phyloP scores from a whole-genome alignment of 2,113 vertebrate species.

The Ifrita kowaldi region DNA sequence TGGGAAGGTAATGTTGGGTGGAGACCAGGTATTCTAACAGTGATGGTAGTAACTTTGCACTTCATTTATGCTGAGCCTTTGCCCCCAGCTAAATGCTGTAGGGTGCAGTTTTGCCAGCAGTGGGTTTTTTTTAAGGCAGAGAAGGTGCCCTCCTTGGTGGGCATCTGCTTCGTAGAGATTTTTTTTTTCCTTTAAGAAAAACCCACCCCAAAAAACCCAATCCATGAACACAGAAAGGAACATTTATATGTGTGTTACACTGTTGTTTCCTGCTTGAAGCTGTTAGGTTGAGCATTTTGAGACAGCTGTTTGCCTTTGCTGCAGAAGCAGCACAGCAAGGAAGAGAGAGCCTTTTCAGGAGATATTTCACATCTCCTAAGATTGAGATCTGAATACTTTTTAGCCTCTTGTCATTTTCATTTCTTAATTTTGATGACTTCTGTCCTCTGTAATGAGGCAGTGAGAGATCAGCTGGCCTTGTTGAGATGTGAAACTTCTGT shows the following conservation, averaged over 20 bases:
- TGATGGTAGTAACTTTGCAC: neutral
- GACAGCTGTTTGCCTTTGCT: neutral
- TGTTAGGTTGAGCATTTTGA: neutral
- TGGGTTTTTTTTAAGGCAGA: neutral
- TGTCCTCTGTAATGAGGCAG: neutral
- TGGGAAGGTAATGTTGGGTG: neutral
- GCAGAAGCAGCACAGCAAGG: neutral
- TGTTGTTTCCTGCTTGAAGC: neutral
- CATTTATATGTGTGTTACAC: neutral
- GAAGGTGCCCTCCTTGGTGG: neutral
- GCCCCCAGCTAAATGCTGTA: neutral
- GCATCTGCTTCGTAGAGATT: neutral
- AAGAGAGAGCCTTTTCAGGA: neutral
- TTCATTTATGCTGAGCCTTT: neutral
- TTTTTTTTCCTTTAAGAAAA: neutral
- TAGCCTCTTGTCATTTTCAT: neutral
- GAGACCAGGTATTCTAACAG: neutral
- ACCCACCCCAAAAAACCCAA: accelerated
- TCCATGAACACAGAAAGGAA: neutral
- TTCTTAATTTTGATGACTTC: neutral
- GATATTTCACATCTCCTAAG: neutral
- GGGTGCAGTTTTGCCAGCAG: neutral
- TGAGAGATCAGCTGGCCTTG: neutral
- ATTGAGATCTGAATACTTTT: neutral
- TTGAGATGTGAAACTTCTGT: neutral